phyloP scores from a whole-genome alignment of 2,888 invertebrate genomes.

The Parnassius smintheus region DNA sequence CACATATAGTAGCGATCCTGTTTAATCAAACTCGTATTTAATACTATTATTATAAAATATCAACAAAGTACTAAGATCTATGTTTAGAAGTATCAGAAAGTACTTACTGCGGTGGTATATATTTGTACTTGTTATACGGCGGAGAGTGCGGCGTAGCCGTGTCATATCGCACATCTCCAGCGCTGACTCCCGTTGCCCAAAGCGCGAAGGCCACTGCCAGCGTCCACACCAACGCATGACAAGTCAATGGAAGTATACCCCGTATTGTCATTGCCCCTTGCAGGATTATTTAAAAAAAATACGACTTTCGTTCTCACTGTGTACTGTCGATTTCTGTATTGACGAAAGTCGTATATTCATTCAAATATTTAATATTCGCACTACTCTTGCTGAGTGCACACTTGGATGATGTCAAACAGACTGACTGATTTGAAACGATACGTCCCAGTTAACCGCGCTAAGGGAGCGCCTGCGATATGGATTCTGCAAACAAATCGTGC shows the following conservation, averaged over 20 bases:
- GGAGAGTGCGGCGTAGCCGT: constrained; percentile 70
- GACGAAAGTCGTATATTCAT: constrained; percentile 31
- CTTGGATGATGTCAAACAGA: constrained; percentile 48
- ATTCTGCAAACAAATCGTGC: constrained; percentile 64
- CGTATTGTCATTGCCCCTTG: constrained; percentile 49
- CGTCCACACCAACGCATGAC: constrained; percentile 58
- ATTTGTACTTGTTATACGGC: constrained; percentile 58
- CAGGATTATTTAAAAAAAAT: constrained; percentile 17
- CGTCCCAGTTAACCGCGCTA: constrained; percentile 63
- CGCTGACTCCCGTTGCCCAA: constrained; percentile 62
- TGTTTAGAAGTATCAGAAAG: constrained; percentile 16
- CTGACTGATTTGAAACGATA: constrained; percentile 52
- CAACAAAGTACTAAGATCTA: neutral
- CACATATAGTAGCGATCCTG: too few relatives aligned
- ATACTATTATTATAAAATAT: too few relatives aligned
- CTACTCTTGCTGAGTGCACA: constrained; percentile 42
- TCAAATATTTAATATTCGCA: constrained; percentile 26
- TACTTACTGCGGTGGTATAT: constrained; percentile 70
- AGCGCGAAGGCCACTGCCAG: constrained; percentile 53
- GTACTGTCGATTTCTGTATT: constrained; percentile 18
- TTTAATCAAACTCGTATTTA: too few relatives aligned
- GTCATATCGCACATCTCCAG: constrained; percentile 56
- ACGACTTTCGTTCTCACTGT: constrained; percentile 17
- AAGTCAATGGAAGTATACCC: constrained; percentile 50
- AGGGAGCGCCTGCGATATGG: constrained; percentile 64